phyloP scores from a whole-genome alignment of 1,140 invertebrate genomes.

The Microvelia longipes region DNA sequence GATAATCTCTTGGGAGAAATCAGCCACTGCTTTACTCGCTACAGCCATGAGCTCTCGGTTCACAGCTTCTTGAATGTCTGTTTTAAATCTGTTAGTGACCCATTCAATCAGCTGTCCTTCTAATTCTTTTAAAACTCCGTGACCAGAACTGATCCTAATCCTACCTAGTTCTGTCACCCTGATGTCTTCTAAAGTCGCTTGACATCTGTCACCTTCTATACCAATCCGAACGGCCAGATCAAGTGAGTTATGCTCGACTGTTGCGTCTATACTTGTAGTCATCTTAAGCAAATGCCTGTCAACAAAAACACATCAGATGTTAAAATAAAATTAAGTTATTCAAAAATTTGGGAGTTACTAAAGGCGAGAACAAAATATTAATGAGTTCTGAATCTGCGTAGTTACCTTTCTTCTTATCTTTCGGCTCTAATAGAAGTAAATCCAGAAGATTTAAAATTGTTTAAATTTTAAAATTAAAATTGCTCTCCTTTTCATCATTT shows the following conservation, averaged over 20 bases:
- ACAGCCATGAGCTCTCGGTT: not conserved
- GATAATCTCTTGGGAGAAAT: not conserved
- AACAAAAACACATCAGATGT: not conserved
- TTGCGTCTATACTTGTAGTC: not conserved
- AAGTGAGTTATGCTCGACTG: not conserved
- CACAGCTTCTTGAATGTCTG: not conserved
- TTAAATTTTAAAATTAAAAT: too few relatives aligned
- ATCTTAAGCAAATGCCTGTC: not conserved
- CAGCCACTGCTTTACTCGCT: not conserved
- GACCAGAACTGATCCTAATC: not conserved
- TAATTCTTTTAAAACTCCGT: not conserved
- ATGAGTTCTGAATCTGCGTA: too few relatives aligned
- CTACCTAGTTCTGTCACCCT: not conserved
- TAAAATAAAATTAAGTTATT: too few relatives aligned
- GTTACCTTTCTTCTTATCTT: too few relatives aligned
- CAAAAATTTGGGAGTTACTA: too few relatives aligned
- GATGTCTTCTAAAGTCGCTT: not conserved
- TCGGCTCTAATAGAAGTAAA: too few relatives aligned
- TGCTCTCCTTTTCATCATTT: too few relatives aligned
- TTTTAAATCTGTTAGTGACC: conserved; percentile 1
- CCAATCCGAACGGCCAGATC: not conserved
- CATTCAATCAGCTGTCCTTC: not conserved
- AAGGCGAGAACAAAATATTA: too few relatives aligned
- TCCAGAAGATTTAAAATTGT: too few relatives aligned
- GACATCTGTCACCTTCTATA: not conserved